Percentiles rank a stretch among this genome's conserved stretches.
These are phyloP conservation scores for Adoxophyes honmai DNA, from an alignment of 1,140 invertebrate genomes.

Conservation along the genomic window DNA sequence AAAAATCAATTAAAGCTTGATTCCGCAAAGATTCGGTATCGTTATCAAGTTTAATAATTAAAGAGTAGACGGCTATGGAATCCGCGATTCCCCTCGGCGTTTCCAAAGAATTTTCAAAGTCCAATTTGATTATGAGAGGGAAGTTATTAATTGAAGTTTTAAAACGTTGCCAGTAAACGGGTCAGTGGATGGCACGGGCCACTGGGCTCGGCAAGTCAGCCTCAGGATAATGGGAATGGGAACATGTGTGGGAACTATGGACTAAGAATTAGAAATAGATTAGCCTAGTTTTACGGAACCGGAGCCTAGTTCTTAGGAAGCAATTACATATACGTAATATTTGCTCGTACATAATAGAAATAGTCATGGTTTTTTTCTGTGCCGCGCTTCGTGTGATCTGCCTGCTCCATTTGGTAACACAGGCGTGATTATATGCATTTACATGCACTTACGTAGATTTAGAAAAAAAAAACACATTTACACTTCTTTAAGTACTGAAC, in stretches of 20 bases:
- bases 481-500: no score
- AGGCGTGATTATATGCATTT: no score
- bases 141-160: constrained; percentile 52
- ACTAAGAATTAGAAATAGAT: not conserved
- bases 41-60: constrained; percentile 41
- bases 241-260: constrained; percentile 15
- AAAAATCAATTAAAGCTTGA: constrained; percentile 3
- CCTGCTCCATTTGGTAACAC: no score
- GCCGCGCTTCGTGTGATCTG: no score
- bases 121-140: constrained; percentile 37
- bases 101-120: constrained; percentile 29
- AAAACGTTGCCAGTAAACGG: constrained; percentile 39
- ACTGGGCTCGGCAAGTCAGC: constrained; percentile 27
- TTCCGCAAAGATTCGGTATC: constrained; percentile 21
- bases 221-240: constrained; percentile 12
- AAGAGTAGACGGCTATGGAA: constrained; percentile 32
- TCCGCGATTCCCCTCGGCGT: constrained; percentile 28
- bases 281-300: no score
- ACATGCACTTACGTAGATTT: no score
- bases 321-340: no score
- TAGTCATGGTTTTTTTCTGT: no score
- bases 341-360: no score
- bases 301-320: no score
- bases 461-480: no score
- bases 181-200: constrained; percentile 44